Base-by-base conservation (phyloP, 1,140 invertebrate genomes). In the Diorhabda carinulata region DNA sequence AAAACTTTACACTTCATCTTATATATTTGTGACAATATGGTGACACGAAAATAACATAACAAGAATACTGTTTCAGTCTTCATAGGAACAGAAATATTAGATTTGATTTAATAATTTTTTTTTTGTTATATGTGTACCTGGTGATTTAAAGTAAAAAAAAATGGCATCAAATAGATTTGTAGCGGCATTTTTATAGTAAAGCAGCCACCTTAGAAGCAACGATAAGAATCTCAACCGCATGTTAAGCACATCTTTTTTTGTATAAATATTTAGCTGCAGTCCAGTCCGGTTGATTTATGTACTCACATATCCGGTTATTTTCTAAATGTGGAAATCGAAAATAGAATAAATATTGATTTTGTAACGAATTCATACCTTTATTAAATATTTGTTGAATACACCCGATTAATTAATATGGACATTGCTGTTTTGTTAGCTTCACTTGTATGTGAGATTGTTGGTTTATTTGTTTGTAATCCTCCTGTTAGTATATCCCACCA, bases 21-120 rank as follows among this genome's bases (percentile, higher is more conserved):
- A 45, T 45, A 41, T 42, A 52, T 52, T 61, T 67, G 43, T 65
- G 43, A 65, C 64, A 65, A 6, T 41, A 40, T 41, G 64, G 7
- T 65, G 64, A 65, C 64, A 65, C 8, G 52, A 57, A 40, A 65
- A 65, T 65, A 47, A 65, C 57, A 65, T 65, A 47, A 65, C 25
- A 47, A 43, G 42, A 58, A 65, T 65, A 45, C 9, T 57, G 25
- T 25, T 25, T 25, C 25, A 25, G 25, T 25, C 25, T 25, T 25
- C 25, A 25, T 25, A 25, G 25, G 25, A 25, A 25, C 25, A 25
- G 25, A 25, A 25, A 25, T 25, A 25, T 25, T 25, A 25, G 25
- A 25, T 25, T 25, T 25, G 25, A 25, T 25, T 25, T 25, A 25
- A 25, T 25, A 25, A 25, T 25, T 1, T 25, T 25, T 25, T 25